Percentiles rank a stretch among this genome's conserved stretches.
Conservation (phyloP, 1,140 invertebrate species). For the Meloidogyne floridensis region DNA sequence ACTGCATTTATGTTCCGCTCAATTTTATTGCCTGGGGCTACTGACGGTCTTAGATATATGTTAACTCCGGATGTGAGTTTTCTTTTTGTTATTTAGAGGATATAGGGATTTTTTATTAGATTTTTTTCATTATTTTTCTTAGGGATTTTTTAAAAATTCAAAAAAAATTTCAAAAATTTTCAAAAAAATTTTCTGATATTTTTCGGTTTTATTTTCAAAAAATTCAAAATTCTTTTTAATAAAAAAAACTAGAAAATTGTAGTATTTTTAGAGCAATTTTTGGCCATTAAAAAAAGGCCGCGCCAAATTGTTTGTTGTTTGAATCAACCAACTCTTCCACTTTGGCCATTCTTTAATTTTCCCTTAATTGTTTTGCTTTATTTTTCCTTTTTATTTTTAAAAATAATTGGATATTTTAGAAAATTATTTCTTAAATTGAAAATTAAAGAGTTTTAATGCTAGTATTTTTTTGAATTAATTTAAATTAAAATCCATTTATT, state of each 20-base stretch:
- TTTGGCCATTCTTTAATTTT: neutral
- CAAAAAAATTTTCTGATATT: neutral
- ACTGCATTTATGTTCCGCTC: slow-evolving; percentile 93
- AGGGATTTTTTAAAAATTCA: neutral
- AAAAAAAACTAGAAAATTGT: slow-evolving; percentile 2
- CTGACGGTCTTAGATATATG: slow-evolving; percentile 82
- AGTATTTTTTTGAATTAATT: too few relatives aligned
- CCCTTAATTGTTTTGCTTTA: neutral
- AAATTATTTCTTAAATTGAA: neutral
- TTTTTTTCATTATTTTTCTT: neutral
- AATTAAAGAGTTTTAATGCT: too few relatives aligned
- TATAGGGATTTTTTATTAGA: neutral
- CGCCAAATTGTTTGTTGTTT: slow-evolving; percentile 6
- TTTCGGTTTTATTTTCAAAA: neutral
- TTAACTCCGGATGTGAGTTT: slow-evolving; percentile 80
- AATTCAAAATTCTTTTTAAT: neutral
- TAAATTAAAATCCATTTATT: too few relatives aligned
- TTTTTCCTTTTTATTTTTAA: neutral
- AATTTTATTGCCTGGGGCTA: slow-evolving; percentile 84
- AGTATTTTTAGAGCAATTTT: slow-evolving; percentile 10
- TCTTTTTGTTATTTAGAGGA: neutral
- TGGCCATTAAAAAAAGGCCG: neutral
- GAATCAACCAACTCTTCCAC: slow-evolving; percentile 1
- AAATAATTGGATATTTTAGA: neutral
- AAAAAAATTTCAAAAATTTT: neutral